Conservation (phyloP, 2,797 vertebrate species). For the Hybognathus amarus region DNA sequence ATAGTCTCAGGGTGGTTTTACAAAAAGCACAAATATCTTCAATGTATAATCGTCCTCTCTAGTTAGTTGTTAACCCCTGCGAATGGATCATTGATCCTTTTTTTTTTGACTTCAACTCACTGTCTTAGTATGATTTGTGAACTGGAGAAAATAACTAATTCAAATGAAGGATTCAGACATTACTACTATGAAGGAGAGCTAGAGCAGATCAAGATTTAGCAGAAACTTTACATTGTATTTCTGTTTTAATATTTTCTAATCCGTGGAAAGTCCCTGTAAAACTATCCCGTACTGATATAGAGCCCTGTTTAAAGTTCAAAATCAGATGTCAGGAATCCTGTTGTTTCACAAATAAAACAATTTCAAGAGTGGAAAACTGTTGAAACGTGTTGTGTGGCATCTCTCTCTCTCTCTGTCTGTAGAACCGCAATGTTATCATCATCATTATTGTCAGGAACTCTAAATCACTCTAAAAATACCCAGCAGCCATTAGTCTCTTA, state of each 20-base stretch:
- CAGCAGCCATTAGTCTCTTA: constrained; percentile 29
- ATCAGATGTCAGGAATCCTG: neutral
- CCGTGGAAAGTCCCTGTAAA: neutral
- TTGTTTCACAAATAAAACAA: neutral
- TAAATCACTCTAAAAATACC: constrained; percentile 76
- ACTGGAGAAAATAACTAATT: neutral
- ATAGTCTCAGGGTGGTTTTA: no score
- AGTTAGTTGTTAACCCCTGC: no score
- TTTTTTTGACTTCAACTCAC: no score
- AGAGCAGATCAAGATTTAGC: neutral
- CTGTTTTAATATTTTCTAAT: neutral
- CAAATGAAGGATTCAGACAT: neutral
- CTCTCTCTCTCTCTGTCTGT: constrained; percentile 41
- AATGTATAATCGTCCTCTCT: no score
- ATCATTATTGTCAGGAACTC: constrained; percentile 70
- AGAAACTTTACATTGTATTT: neutral
- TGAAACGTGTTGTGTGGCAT: neutral
- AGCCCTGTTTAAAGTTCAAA: neutral
- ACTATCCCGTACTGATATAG: neutral
- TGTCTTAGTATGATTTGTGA: neutral
- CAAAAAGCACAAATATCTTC: no score
- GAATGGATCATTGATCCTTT: neutral
- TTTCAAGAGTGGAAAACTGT: neutral
- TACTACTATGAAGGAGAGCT: no score
- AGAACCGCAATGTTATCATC: constrained; percentile 66